Evolutionary conservation across 2,888 invertebrate genomes (phyloP), one percentile per base, ranked within the genome.

Genomic region (Schizotus pectinicornis): DNA sequence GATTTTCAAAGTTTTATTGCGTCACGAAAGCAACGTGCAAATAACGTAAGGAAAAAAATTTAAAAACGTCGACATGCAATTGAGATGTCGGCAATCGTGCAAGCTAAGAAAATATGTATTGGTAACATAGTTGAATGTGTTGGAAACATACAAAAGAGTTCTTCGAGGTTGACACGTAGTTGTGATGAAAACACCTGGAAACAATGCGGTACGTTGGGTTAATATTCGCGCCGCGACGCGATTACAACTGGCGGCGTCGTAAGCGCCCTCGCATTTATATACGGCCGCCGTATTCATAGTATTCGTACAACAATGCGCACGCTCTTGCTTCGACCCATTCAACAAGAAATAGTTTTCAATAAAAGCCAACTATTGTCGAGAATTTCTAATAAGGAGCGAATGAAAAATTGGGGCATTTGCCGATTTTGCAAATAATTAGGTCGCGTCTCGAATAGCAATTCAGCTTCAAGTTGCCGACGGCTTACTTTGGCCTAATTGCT

Each of bases 181-280:
- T 22, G 22, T 35, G 41, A 7, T 13, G 49, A 12, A 42, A 49
- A 48, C 55, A 56, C 55, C 56, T 56, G 56, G 22, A 56, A 56
- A 48, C 55, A 34, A 34, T 37, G 42, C 36, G 31, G 35, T 34
- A 7, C 13, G 45, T 34, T n/a, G 34, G 36, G 50, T 50, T 50
- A 39, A 42, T 9, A 51, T 51, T 42, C 48, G 61, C 67, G 67
- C 65, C 65, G 61, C 67, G 67, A 63, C 67, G 67, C 65, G 62
- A 38, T 53, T 42, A 62, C 51, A 56, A 67, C 67, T 67, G 54
- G 47, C 51, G 49, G 59, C 61, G 55, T 55, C 63, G 59, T 45
- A 51, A 56, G 63, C 61, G 65, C 50, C 64, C 59, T 63, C 56
- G 55, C 62, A 56, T 62, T 67, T 67, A 65, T 67, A 67, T 63